phyloP scores from a whole-genome alignment of 2,888 invertebrate species.

The Oscheius myriophilus region DNA sequence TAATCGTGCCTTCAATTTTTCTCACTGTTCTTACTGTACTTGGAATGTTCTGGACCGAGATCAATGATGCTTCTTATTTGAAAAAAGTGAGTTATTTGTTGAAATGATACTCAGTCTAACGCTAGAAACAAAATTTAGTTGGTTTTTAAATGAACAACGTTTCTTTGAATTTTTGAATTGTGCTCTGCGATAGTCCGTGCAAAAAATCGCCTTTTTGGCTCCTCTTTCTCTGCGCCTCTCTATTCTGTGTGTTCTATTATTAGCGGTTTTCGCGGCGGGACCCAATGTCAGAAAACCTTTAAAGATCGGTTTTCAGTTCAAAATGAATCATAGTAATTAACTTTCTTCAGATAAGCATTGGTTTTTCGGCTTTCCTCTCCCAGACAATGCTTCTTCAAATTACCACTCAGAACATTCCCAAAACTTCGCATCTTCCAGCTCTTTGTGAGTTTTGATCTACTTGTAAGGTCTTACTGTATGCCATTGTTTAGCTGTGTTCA shows the following conservation, averaged over 20 bases:
- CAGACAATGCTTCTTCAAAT: conserved; percentile 22
- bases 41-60: conserved; percentile 20
- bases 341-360: conserved; percentile 14
- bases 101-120: neutral
- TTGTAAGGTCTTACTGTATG: neutral
- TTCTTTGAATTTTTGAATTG: no score
- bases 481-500: conserved; percentile 14
- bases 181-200: no score
- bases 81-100: conserved; percentile 1
- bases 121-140: no score
- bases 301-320: no score
- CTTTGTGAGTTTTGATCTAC: conserved; percentile 18
- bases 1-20: conserved; percentile 20
- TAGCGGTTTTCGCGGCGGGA: no score
- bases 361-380: conserved; percentile 24
- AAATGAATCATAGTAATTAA: neutral
- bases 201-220: no score
- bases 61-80: conserved; percentile 14
- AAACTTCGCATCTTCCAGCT: conserved; percentile 21
- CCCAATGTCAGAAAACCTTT: no score
- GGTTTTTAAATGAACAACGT: no score
- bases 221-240: no score
- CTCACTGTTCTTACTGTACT: conserved; percentile 11
- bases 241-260: no score
- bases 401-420: conserved; percentile 18